Evolutionary conservation across 2,113 vertebrate genomes (phyloP).

Genomic region (Pelvicachromis taeniatus): DNA sequence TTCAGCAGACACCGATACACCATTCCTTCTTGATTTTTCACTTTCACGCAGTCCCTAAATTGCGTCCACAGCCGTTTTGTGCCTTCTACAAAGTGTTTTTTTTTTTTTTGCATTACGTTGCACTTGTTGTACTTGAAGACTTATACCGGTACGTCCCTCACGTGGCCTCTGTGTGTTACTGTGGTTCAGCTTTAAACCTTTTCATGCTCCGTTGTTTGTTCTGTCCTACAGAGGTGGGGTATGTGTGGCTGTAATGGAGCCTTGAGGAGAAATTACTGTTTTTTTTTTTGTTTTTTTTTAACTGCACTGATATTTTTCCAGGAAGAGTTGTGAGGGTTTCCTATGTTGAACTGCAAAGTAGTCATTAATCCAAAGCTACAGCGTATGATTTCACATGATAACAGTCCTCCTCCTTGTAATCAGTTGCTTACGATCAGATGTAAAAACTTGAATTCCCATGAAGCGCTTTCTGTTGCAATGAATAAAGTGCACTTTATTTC

Average conservation of each 20-base stretch:
- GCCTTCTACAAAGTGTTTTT: not conserved
- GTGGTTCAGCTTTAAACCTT: not conserved
- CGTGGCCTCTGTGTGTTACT: not conserved
- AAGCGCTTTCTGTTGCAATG: not conserved
- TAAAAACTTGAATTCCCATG: not conserved
- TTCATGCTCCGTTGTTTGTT: not conserved
- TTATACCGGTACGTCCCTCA: not conserved
- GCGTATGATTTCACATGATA: not conserved
- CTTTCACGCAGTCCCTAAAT: not conserved
- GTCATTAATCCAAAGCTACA: not conserved
- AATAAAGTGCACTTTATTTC: slow-evolving; percentile 36
- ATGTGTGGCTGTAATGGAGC: not conserved
- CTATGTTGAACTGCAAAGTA: not conserved
- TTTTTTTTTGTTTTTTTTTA: not conserved
- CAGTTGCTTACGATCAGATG: not conserved
- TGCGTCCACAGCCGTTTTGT: slow-evolving; percentile 1
- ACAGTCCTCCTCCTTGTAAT: not conserved
- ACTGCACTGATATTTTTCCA: slow-evolving; percentile 3
- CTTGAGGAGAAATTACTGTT: not conserved
- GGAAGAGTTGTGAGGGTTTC: not conserved
- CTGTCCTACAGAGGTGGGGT: not conserved
- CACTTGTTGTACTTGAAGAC: slow-evolving; percentile 22
- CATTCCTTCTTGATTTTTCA: not conserved
- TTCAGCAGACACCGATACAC: not conserved
- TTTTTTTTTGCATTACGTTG: not conserved